Conservation (phyloP, 1,140 invertebrate genomes). For the Magallana gigas region DNA sequence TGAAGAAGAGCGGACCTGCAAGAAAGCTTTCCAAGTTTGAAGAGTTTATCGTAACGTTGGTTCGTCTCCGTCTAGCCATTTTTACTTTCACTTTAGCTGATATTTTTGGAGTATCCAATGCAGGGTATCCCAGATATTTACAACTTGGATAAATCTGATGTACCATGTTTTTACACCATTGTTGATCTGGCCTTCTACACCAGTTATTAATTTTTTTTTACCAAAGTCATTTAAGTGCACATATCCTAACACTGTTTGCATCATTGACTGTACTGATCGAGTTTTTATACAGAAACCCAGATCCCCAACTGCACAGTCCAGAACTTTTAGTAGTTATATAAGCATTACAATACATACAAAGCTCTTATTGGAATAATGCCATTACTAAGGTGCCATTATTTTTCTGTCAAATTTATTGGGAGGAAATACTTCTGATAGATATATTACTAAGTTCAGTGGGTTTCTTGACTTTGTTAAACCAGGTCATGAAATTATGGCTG, state of each 20-base stretch:
- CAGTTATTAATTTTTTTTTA: background rate
- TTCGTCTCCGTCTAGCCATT: background rate
- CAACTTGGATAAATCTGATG: constrained; percentile 29
- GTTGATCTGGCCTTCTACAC: background rate
- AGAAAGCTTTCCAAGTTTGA: background rate
- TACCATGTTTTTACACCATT: background rate
- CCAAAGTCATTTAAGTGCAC: background rate
- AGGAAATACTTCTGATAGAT: no score
- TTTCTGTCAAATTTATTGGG: no score
- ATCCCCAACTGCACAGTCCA: no score
- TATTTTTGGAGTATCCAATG: background rate
- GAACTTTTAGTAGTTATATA: no score
- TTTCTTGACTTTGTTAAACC: no score
- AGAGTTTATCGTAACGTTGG: background rate
- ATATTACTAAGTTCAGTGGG: no score
- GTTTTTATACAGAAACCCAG: no score
- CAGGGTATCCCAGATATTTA: constrained; percentile 37
- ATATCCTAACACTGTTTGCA: background rate
- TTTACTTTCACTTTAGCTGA: background rate
- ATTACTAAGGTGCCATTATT: no score
- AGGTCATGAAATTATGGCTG: no score
- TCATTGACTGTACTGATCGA: constrained; percentile 37
- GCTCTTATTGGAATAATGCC: no score
- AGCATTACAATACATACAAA: no score
- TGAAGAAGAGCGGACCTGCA: background rate